Evolutionary conservation across 2,797 vertebrate species (phyloP).

Genomic region (Rhinichthys osculus): DNA sequence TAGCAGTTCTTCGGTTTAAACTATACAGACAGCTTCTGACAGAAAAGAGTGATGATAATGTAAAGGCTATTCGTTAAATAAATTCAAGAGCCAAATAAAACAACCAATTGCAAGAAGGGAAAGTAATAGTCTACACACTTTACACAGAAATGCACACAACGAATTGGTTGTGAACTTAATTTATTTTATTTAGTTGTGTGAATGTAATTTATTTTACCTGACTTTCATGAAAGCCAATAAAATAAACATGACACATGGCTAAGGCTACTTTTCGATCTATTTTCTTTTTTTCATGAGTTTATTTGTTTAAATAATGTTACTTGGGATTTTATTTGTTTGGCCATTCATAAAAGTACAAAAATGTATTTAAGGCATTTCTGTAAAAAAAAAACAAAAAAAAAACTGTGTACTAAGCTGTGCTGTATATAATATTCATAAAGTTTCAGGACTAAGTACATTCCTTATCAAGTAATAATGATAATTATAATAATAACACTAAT

Average conservation of each 20-base stretch:
- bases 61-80: neutral
- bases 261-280: neutral
- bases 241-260: conserved; percentile 10
- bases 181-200: conserved; percentile 15
- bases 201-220: conserved; percentile 21
- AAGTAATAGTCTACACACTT: neutral
- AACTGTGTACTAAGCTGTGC: neutral
- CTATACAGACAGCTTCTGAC: conserved; percentile 25
- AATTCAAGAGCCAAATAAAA: conserved; percentile 16
- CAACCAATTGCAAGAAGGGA: too few relatives aligned
- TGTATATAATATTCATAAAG: neutral
- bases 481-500: neutral
- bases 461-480: neutral
- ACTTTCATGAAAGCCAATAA: conserved; percentile 22
- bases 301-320: conserved; percentile 10
- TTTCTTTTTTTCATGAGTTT: neutral
- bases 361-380: neutral
- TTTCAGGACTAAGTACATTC: neutral
- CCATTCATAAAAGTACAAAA: neutral
- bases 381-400: too few relatives aligned
- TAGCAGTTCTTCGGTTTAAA: neutral
- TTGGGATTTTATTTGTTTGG: conserved; percentile 10
- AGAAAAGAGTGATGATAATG: conserved; percentile 20
- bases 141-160: neutral
- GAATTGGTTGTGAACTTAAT: neutral